Evolutionary conservation across 1,140 invertebrate species (phyloP).

Genomic region (Cydia amplana): DNA sequence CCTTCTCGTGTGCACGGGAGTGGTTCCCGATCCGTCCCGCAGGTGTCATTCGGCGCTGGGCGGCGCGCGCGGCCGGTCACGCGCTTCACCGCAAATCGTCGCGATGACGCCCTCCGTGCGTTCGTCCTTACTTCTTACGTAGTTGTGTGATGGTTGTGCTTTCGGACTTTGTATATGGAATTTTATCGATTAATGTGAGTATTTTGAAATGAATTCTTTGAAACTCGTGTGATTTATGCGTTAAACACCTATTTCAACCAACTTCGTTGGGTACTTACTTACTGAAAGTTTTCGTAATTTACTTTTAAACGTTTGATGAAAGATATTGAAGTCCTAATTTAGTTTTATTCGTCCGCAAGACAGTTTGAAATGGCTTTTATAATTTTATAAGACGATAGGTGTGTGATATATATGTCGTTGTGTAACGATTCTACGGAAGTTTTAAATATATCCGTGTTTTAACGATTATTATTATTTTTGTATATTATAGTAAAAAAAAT

Average conservation of each 20-base stretch:
- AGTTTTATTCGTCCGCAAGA: not conserved
- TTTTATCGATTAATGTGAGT: constrained; percentile 2
- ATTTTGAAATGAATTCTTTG: not conserved
- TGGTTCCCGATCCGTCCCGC: not conserved
- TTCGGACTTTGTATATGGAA: constrained; percentile 15
- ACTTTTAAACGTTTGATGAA: not conserved
- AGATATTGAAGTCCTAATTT: not conserved
- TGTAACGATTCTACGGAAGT: too few species aligned
- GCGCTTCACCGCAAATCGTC: not conserved
- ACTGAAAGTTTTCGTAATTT: not conserved
- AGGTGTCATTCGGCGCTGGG: constrained; percentile 21
- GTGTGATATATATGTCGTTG: too few species aligned
- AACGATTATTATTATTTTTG: too few species aligned
- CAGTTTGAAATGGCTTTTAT: too few species aligned
- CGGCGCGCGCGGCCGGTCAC: constrained; percentile 18
- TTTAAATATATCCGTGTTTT: too few species aligned
- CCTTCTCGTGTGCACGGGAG: not conserved
- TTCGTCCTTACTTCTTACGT: constrained; percentile 3
- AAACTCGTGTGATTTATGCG: not conserved
- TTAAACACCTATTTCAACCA: not conserved
- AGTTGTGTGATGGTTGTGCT: constrained; percentile 20
- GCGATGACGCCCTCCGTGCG: not conserved
- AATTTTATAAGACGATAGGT: too few species aligned
- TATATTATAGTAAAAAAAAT: too few species aligned
- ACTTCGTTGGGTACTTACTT: too few species aligned